Evolutionary conservation across 2,888 invertebrate species (phyloP), one percentile per base, ranked within the genome.

Genomic region (Spodoptera littoralis): DNA sequence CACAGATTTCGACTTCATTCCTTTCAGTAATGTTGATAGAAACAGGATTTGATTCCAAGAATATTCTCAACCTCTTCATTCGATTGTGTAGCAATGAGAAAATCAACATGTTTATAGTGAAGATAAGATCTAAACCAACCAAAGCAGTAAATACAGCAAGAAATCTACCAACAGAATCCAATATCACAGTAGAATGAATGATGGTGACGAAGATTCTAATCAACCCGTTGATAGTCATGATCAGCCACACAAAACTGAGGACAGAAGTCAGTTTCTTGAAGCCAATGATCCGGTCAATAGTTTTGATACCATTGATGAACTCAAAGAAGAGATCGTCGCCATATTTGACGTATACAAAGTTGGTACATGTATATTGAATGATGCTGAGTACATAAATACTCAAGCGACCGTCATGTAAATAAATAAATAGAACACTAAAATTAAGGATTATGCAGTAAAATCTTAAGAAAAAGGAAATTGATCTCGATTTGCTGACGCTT

Each of bases 21-120:
- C 47, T 42, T 12, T 45, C 46, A n/a, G 64, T 58, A 13, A 67
- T 73, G 12, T 58, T 63, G 9, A 70, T 62, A 8, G 60, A 42
- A n/a, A 65, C 13, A 0, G 12, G 12, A 44, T 41, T 54, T 1
- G 5, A 27, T 18, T 60, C 60, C n/a, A 70, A 57, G 6, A 49
- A 54, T 6, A 5, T 45, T 22, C 55, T 57, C 4, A 72, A 36
- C 1, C 4, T 11, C 42, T 42, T 61, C 45, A 71, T 62, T 9
- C 67, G 61, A n/a, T 6, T 27, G n/a, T 65, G 55, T 9, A 72
- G 4, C 9, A 58, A 22, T 22, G 50, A 30, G n/a, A 58, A 58
- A 6, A 50, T 24, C 1, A 44, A 45, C 3, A 48, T 24, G 3
- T 27, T 18, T 11, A 11, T 42, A 1, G 24, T 0, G 2, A 13